Evolutionary conservation across 2,888 invertebrate species (phyloP).

Genomic region (Leptinotarsa tumamoca): DNA sequence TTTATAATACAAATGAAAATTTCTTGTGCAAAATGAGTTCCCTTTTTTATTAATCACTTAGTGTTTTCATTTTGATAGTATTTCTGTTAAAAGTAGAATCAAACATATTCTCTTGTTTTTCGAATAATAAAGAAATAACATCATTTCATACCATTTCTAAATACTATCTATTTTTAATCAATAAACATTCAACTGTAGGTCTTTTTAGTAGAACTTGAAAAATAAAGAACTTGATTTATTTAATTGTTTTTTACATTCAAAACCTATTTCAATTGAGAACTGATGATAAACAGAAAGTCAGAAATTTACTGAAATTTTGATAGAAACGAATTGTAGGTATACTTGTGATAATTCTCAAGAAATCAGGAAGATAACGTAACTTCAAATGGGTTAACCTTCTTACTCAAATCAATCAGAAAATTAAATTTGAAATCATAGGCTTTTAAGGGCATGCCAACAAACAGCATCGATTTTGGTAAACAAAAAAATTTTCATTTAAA

Average conservation of each 20-base stretch:
- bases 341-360: too few species aligned
- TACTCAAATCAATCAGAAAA: too few species aligned
- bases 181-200: conserved; percentile 59
- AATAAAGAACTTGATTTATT: conserved; percentile 56
- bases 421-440: too few species aligned
- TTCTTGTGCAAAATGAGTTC: neutral
- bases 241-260: neutral
- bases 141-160: conserved; percentile 54
- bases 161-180: conserved; percentile 58
- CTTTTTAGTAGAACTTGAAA: conserved; percentile 59
- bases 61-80: neutral
- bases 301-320: too few species aligned
- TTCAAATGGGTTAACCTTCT: too few species aligned
- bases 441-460: too few species aligned
- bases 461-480: too few species aligned
- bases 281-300: too few species aligned
- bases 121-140: conserved; percentile 39
- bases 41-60: neutral
- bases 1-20: too few species aligned
- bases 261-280: neutral
- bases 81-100: neutral
- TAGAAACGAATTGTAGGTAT: too few species aligned
- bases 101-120: neutral
- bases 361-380: too few species aligned
- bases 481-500: too few species aligned